Conservation (phyloP, 2,888 invertebrate genomes). For the Tipula vernalis region DNA sequence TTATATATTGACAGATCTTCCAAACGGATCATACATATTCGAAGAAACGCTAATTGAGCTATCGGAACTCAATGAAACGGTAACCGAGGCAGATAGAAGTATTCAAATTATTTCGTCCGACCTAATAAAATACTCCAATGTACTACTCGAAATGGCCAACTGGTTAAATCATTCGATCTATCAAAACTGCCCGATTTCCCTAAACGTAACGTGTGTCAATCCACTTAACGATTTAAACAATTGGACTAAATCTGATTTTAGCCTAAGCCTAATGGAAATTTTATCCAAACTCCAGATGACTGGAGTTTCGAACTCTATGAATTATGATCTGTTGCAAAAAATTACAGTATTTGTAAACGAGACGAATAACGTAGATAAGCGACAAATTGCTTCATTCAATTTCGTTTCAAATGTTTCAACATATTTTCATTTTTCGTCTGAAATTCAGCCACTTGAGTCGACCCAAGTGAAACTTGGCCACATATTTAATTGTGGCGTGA, state of each 20-base stretch:
- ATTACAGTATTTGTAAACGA: slow-evolving; percentile 19
- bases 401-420: slow-evolving; percentile 33
- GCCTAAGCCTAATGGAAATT: not conserved
- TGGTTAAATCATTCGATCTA: slow-evolving; percentile 28
- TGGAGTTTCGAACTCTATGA: slow-evolving; percentile 7
- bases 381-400: slow-evolving; percentile 32
- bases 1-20: slow-evolving; percentile 25
- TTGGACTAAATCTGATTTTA: not conserved
- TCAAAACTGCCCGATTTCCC: not conserved
- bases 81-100: not conserved
- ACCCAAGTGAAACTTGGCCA: slow-evolving; percentile 33
- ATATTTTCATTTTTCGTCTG: slow-evolving; percentile 27
- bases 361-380: slow-evolving; percentile 17
- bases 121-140: slow-evolving; percentile 26
- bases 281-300: slow-evolving; percentile 9
- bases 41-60: slow-evolving; percentile 32
- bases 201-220: not conserved
- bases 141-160: slow-evolving; percentile 27
- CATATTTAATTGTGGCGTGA: slow-evolving; percentile 28
- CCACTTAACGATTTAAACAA: not conserved
- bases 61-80: not conserved
- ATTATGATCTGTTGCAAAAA: slow-evolving; percentile 12
- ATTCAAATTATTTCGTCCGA: slow-evolving; percentile 23
- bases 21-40: slow-evolving; percentile 28
- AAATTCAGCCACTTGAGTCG: not conserved